Evolutionary conservation across 2,113 vertebrate species (phyloP), one percentile per base, ranked within the genome.

Genomic region (Microcebus tavaratra): DNA sequence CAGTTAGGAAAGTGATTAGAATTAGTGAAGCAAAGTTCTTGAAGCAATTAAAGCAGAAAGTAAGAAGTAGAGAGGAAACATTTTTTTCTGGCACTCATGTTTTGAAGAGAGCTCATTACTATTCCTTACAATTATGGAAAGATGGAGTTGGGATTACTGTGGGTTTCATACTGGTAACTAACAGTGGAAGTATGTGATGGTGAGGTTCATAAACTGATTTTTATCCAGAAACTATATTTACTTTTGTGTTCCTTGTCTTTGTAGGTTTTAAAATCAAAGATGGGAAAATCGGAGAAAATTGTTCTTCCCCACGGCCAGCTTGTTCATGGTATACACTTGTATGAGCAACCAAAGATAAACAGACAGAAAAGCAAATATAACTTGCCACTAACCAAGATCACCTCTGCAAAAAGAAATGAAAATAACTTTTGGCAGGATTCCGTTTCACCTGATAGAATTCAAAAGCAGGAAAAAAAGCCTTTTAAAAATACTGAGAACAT

Each of bases 201-300:
- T 65, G 76, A 94, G 27, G 53, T 85, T 86, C 78, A 48, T 88
- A 78, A 79, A 79, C 29, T 93, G 59, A 55, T 73, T 82, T 79
- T 78, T 57, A 70, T 73, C 48, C 73, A 80, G 45, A 96, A 65
- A 87, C 11, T 85, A 5, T 65, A 90, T 84, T 95, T 23, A 78
- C 13, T 57, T 89, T 97, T 98, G 95, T 96, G 61, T 93, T 48
- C 96, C 97, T 98, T 98, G 94, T 98, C 57, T 98, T 90, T 82
- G 61, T 98, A 99, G 99, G 98, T 99, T 97, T 98, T 99, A 78
- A 99, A 99, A 98, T 99, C 98, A 82, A 99, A 99, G 98, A 98
- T 99, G 76, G 99, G 98, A 97, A 99, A 99, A 96, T 78, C 96
- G 1, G 99, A 99, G 91, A 99, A 99, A 97, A 98, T 97, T 88